These are phyloP conservation scores for Polyergus mexicanus DNA, from an alignment of 1,140 invertebrate genomes.

Conservation along the genomic window DNA sequence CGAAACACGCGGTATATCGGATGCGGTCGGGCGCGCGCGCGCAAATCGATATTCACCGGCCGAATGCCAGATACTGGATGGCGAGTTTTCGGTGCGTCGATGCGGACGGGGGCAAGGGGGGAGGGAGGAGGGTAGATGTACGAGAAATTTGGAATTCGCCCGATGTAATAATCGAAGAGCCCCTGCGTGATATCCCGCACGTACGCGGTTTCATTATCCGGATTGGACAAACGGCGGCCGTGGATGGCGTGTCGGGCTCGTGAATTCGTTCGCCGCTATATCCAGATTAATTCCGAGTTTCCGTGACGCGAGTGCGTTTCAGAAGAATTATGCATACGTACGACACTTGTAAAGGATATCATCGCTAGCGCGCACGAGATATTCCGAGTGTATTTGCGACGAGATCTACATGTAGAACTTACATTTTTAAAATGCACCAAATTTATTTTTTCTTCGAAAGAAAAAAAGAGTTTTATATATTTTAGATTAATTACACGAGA, in stretches of 20 bases:
- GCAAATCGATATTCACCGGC: conserved; percentile 36
- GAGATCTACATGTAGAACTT: neutral
- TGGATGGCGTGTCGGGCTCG: neutral
- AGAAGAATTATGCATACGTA: conserved; percentile 47
- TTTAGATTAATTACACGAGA: neutral
- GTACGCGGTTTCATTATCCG: conserved; percentile 59
- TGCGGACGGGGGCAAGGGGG: too few species aligned
- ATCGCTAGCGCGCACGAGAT: conserved; percentile 6
- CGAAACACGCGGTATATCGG: conserved; percentile 14
- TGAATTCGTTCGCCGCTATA: conserved; percentile 38
- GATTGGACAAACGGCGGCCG: conserved; percentile 43
- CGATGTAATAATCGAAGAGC: conserved; percentile 62
- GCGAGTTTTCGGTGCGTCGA: conserved; percentile 38
- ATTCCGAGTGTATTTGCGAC: neutral
- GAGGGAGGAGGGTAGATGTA: conserved; percentile 32
- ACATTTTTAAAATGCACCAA: neutral
- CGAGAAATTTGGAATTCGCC: conserved; percentile 61
- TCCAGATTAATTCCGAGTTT: conserved; percentile 60
- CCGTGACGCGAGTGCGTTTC: conserved; percentile 54
- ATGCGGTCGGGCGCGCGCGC: conserved; percentile 6
- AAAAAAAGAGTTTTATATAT: neutral
- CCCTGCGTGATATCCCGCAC: conserved; percentile 46
- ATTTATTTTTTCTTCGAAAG: neutral
- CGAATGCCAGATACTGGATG: conserved; percentile 30
- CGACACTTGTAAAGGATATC: conserved; percentile 42